phyloP scores from a whole-genome alignment of 2,888 invertebrate species.

The Gymnocheta viridis region DNA sequence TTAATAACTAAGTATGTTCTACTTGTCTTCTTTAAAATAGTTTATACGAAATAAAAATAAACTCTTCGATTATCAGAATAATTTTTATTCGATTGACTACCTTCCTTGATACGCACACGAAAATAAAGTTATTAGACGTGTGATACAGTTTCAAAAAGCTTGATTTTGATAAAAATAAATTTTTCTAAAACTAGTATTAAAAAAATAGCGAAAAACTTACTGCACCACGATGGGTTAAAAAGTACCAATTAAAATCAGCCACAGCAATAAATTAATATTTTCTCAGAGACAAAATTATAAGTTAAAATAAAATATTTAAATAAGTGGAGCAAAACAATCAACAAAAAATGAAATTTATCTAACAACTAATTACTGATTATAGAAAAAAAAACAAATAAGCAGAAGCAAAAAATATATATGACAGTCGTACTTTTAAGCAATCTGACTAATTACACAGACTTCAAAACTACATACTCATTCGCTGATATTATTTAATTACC shows the following conservation, averaged over 20 bases:
- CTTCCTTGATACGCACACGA: no score
- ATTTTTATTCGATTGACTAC: no score
- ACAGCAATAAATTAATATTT: not conserved
- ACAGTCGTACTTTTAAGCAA: conserved; percentile 2
- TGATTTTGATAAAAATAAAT: no score
- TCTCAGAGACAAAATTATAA: not conserved
- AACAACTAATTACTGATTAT: not conserved
- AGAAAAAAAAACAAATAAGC: not conserved
- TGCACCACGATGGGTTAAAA: not conserved
- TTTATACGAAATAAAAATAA: no score
- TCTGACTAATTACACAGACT: conserved; percentile 45
- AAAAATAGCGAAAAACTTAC: not conserved
- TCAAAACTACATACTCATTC: not conserved
- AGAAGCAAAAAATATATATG: not conserved
- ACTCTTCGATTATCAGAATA: no score
- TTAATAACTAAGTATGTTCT: no score
- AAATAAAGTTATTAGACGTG: no score
- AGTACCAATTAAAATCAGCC: not conserved
- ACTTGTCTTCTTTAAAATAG: no score
- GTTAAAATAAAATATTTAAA: not conserved
- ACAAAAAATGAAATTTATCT: not conserved
- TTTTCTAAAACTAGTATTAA: not conserved
- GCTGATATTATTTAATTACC: not conserved
- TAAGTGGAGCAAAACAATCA: not conserved
- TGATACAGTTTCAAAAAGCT: no score